phyloP scores from a whole-genome alignment of 2,113 vertebrate genomes.

The Myotis davidii region DNA sequence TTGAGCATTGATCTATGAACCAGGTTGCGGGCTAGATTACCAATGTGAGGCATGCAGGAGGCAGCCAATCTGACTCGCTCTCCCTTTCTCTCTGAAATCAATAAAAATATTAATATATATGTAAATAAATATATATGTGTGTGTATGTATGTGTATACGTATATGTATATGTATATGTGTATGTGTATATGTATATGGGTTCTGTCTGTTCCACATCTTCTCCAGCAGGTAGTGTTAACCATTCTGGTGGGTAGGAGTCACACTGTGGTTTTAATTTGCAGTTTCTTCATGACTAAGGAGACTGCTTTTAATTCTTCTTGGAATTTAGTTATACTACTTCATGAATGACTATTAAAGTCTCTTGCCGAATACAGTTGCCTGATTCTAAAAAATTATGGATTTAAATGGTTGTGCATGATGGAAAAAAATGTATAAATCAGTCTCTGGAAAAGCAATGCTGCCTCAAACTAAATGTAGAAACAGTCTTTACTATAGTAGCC shows the following conservation, averaged over 20 bases:
- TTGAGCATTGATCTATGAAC: no score
- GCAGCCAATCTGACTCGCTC: no score
- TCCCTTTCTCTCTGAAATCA: no score
- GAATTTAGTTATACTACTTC: not conserved
- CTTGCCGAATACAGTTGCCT: not conserved
- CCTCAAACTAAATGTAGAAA: slow-evolving; percentile 25
- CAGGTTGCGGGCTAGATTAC: no score
- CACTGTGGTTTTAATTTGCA: not conserved
- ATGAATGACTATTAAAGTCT: not conserved
- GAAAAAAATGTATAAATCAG: slow-evolving; percentile 40
- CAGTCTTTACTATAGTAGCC: not conserved
- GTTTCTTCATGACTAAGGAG: not conserved
- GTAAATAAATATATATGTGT: no score
- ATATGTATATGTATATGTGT: no score
- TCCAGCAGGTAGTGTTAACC: not conserved
- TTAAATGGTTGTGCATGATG: not conserved
- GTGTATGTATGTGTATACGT: no score
- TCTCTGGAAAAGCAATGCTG: slow-evolving; percentile 30
- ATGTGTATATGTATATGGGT: not conserved
- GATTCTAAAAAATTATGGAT: not conserved
- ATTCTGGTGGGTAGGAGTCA: not conserved
- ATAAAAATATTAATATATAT: no score
- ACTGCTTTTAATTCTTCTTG: not conserved
- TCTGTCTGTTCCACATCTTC: not conserved
- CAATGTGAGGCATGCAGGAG: no score